phyloP scores from a whole-genome alignment of 2,797 vertebrate genomes.

The Chrosomus eos region DNA sequence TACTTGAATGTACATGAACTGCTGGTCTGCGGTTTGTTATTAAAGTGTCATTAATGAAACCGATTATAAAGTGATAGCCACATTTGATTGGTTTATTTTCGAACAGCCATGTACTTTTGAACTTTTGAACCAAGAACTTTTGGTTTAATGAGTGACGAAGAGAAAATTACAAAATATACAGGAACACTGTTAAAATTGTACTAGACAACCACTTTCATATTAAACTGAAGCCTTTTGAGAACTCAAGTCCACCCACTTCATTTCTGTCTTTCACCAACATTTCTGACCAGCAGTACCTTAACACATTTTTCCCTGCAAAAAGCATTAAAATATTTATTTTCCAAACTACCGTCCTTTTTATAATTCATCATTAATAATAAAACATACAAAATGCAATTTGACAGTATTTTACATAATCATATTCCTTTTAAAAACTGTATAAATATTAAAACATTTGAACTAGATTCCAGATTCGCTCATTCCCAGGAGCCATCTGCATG shows the following conservation, averaged over 20 bases:
- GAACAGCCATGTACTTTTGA: not conserved
- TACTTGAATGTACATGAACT: not conserved
- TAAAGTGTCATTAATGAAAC: not conserved
- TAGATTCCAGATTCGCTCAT: not conserved
- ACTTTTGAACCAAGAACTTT: too few relatives aligned
- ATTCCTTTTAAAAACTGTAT: constrained; percentile 39
- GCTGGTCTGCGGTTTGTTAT: not conserved
- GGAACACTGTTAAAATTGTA: not conserved
- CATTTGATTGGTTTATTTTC: not conserved
- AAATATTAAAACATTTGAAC: constrained; percentile 43
- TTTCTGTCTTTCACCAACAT: not conserved
- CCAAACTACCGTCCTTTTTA: constrained; percentile 39
- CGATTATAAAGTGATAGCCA: not conserved
- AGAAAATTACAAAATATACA: not conserved
- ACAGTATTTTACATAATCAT: constrained; percentile 38
- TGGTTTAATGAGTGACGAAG: not conserved
- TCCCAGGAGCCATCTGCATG: not conserved
- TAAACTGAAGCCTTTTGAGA: not conserved
- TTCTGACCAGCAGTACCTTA: constrained; percentile 49
- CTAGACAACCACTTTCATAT: not conserved
- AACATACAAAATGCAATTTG: constrained; percentile 45
- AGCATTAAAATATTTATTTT: constrained; percentile 22
- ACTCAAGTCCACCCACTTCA: not conserved
- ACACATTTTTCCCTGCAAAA: not conserved
- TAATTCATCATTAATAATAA: constrained; percentile 42